Evolutionary conservation across 2,113 vertebrate genomes (phyloP).

Genomic region (Recurvirostra avosetta): DNA sequence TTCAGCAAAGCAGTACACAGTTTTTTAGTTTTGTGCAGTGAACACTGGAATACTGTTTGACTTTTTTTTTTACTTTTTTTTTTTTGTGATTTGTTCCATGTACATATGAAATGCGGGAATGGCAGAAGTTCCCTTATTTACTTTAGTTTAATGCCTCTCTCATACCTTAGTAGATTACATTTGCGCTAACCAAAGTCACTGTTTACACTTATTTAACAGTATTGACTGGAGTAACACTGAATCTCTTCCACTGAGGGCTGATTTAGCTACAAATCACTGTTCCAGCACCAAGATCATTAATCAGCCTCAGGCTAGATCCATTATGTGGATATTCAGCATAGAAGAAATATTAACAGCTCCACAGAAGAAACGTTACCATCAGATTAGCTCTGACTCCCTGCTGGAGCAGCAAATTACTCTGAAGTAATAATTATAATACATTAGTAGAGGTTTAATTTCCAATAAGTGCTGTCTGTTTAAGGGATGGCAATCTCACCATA

Average conservation of each 20-base stretch:
- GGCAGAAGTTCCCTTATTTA: slow-evolving; percentile 44
- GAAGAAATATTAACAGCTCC: slow-evolving; percentile 71
- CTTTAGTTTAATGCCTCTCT: slow-evolving; percentile 48
- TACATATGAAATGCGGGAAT: slow-evolving; percentile 33
- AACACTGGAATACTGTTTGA: background rate
- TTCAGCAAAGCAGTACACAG: background rate
- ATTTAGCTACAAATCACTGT: slow-evolving; percentile 76
- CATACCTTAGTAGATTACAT: slow-evolving; percentile 42
- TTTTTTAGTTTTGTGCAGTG: slow-evolving; percentile 20
- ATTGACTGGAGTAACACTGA: slow-evolving; percentile 68
- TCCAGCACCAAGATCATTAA: slow-evolving; percentile 71
- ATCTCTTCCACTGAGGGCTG: slow-evolving; percentile 61
- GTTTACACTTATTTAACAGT: slow-evolving; percentile 72
- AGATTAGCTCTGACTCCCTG: slow-evolving; percentile 72
- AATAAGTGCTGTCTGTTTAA: slow-evolving; percentile 75
- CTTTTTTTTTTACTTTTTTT: background rate
- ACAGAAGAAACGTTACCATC: slow-evolving; percentile 65
- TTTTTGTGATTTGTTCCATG: background rate
- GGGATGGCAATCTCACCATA: slow-evolving; percentile 64
- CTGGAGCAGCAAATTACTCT: slow-evolving; percentile 75
- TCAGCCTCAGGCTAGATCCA: slow-evolving; percentile 74
- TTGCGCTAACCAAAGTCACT: slow-evolving; percentile 33
- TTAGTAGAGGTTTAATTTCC: slow-evolving; percentile 80
- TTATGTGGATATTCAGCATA: slow-evolving; percentile 65
- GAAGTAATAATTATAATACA: slow-evolving; percentile 80